Evolutionary conservation across 2,888 invertebrate species (phyloP).

Genomic region (Cheilosia vulpina): DNA sequence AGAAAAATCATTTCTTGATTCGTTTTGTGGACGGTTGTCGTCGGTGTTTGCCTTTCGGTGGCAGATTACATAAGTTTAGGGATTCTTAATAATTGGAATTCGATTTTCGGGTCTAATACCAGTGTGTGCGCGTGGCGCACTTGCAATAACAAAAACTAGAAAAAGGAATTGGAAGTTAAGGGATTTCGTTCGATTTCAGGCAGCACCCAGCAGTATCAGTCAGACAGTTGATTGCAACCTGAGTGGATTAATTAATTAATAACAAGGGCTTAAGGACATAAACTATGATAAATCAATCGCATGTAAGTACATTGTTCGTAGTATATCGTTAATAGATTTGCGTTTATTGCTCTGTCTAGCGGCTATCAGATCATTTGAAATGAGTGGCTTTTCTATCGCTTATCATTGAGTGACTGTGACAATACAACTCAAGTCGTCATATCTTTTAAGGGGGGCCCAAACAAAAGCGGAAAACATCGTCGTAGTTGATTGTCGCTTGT

Average conservation of each 20-base stretch:
- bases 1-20: conserved; percentile 49
- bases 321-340: background rate
- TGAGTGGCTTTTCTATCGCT: conserved; percentile 36
- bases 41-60: conserved; percentile 1
- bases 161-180: background rate
- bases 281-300: conserved; percentile 69
- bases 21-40: conserved; percentile 1
- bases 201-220: conserved; percentile 26
- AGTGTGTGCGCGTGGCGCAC: conserved; percentile 41
- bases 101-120: conserved; percentile 49
- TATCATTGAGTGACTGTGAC: conserved; percentile 29
- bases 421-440: conserved; percentile 34
- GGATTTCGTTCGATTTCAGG: background rate
- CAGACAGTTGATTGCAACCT: conserved; percentile 24
- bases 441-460: background rate
- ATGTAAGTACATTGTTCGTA: conserved; percentile 47
- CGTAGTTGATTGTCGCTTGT: background rate
- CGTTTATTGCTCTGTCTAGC: conserved; percentile 19
- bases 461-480: background rate
- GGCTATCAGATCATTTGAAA: conserved; percentile 9
- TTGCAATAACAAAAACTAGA: conserved; percentile 1
- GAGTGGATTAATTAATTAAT: conserved; percentile 8
- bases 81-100: conserved; percentile 51
- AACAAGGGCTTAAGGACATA: conserved; percentile 2
- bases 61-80: conserved; percentile 62